A percentile compares a stretch with the other conserved stretches of the same genome.
phyloP scores from a whole-genome alignment of 2,888 invertebrate species.

The Cataglyphis livida region DNA sequence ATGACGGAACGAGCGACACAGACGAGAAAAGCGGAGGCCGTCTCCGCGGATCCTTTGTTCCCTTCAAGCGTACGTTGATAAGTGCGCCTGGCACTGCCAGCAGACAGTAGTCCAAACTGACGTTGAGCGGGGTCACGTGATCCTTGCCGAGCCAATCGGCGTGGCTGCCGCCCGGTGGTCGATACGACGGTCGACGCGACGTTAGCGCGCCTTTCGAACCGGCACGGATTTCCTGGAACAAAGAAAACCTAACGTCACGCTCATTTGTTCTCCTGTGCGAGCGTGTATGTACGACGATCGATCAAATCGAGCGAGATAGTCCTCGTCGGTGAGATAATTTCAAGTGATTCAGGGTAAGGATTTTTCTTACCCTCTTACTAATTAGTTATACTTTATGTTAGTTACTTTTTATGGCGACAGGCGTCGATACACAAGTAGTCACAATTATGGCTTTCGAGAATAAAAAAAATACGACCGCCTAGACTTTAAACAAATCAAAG shows the following conservation, averaged over 20 bases:
- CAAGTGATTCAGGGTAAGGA: background rate
- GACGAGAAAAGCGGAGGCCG: background rate
- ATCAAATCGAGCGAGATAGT: background rate
- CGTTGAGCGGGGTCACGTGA: slow-evolving; percentile 74
- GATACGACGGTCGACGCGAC: slow-evolving; percentile 63
- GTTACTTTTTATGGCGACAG: background rate
- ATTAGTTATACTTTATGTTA: no score
- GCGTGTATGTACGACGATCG: background rate
- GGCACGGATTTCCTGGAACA: slow-evolving; percentile 57
- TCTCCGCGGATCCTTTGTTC: slow-evolving; percentile 73
- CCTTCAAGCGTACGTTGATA: slow-evolving; percentile 62
- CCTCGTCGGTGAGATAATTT: background rate
- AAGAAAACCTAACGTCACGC: slow-evolving; percentile 36
- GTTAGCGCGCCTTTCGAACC: slow-evolving; percentile 69
- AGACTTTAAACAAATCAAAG: background rate
- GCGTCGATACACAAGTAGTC: background rate
- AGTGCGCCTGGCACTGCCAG: slow-evolving; percentile 65
- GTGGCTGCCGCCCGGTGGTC: slow-evolving; percentile 59
- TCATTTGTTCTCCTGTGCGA: background rate
- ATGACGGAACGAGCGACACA: background rate
- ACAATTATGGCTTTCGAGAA: background rate
- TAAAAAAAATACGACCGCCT: background rate
- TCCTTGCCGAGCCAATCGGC: slow-evolving; percentile 67
- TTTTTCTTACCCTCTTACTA: no score
- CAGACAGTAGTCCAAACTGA: slow-evolving; percentile 71